Conservation (phyloP, 2,113 vertebrate species). For the Misgurnus mizolepis region DNA sequence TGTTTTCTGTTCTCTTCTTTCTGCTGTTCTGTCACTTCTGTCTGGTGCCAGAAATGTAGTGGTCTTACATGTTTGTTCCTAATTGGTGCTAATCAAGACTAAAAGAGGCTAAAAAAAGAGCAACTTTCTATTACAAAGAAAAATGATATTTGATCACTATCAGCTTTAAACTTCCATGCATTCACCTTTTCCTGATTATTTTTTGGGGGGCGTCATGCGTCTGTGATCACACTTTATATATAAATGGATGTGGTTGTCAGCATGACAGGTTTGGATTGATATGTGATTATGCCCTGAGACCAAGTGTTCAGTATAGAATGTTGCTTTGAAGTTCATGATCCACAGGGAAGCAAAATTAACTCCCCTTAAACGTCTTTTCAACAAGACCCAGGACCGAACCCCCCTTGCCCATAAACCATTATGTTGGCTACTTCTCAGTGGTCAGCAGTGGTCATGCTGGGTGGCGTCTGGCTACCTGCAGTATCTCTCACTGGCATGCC, state of each 20-base stretch:
- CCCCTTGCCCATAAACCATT: not conserved
- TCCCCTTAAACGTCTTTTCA: not conserved
- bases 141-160: not conserved
- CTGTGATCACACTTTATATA: not conserved
- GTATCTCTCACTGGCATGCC: not conserved
- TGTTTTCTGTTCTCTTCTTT: not conserved
- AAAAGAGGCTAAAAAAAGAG: not conserved
- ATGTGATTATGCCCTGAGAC: not conserved
- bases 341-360: not conserved
- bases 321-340: not conserved
- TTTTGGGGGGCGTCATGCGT: not conserved
- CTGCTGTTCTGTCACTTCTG: slow-evolving; percentile 13
- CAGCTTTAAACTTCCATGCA: too few relatives aligned
- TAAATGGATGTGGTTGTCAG: not conserved
- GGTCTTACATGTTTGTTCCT: slow-evolving; percentile 2
- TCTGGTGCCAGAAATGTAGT: slow-evolving; percentile 6
- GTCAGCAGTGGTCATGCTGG: slow-evolving; percentile 17
- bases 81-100: not conserved
- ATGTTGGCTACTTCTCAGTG: slow-evolving; percentile 14
- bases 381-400: not conserved
- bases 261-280: not conserved
- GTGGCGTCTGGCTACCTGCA: slow-evolving; percentile 35
- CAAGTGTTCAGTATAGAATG: not conserved
- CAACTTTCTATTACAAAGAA: not conserved
- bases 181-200: not conserved